A percentile compares a stretch with the other conserved stretches of the same genome.
phyloP scores from a whole-genome alignment of 2,113 vertebrate genomes.

The Saimiri boliviensis region DNA sequence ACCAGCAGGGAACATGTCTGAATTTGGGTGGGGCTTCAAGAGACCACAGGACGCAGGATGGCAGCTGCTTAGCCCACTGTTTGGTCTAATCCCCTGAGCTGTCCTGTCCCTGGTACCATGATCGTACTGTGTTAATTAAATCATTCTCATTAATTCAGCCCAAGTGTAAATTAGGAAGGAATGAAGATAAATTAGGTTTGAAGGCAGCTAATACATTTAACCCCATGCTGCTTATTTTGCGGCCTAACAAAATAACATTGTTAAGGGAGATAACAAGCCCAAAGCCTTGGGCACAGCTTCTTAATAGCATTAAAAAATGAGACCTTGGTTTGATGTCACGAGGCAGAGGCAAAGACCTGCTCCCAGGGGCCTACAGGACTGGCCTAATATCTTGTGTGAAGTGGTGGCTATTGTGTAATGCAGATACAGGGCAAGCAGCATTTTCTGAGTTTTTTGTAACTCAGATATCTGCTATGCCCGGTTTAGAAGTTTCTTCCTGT shows the following conservation, averaged over 20 bases:
- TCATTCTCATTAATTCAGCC: constrained; percentile 85
- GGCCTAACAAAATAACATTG: constrained; percentile 83
- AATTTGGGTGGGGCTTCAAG: neutral
- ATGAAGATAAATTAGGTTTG: constrained; percentile 85
- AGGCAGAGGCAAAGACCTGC: constrained; percentile 71
- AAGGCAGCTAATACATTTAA: constrained; percentile 85
- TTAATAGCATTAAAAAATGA: constrained; percentile 83
- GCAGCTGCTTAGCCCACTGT: constrained; percentile 62
- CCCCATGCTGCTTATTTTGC: constrained; percentile 84
- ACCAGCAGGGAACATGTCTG: neutral
- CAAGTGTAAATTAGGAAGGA: constrained; percentile 84
- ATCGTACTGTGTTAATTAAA: constrained; percentile 84
- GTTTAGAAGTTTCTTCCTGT: neutral
- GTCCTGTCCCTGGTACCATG: constrained; percentile 69
- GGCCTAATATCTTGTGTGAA: constrained; percentile 37
- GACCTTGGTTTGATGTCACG: constrained; percentile 74
- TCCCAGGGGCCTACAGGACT: constrained; percentile 57
- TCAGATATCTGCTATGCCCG: neutral
- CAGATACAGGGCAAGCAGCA: rapidly evolving
- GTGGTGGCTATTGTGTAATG: neutral
- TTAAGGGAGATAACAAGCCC: constrained; percentile 83
- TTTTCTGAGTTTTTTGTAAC: neutral
- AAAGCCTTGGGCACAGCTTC: constrained; percentile 80
- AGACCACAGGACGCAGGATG: constrained; percentile 8
- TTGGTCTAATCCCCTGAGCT: constrained; percentile 51